Conservation (phyloP, 1,140 invertebrate genomes). For the Micrasema minimum region DNA sequence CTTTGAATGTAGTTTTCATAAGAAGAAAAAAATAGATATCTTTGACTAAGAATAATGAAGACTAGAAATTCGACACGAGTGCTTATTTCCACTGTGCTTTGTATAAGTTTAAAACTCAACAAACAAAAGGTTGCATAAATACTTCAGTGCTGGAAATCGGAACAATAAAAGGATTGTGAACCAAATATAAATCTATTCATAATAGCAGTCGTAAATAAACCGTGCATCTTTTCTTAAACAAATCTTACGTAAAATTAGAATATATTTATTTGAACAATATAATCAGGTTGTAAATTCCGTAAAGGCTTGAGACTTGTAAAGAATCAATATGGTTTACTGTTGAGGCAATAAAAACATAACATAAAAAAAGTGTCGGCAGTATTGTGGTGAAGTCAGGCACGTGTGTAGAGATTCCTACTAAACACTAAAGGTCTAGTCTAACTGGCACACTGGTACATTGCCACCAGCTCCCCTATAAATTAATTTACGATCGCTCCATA, state of each 20-base stretch:
- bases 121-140: constrained; percentile 25
- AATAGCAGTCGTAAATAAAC: constrained; percentile 12
- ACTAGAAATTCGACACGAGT: not conserved
- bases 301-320: constrained; percentile 3
- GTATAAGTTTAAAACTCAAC: constrained; percentile 20
- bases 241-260: constrained; percentile 35
- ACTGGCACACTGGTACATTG: not conserved
- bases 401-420: not conserved
- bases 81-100: constrained; percentile 24
- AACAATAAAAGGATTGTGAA: constrained; percentile 13
- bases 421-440: too few relatives aligned
- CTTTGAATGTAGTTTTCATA: constrained; percentile 10
- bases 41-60: constrained; percentile 12
- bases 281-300: constrained; percentile 8
- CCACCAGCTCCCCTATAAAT: constrained; percentile 12
- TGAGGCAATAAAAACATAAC: constrained; percentile 23
- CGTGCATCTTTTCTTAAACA: constrained; percentile 1
- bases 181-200: not conserved
- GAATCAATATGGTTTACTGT: constrained; percentile 30
- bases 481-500: constrained; percentile 33
- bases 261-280: constrained; percentile 23
- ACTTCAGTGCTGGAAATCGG: constrained; percentile 6
- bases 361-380: constrained; percentile 14
- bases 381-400: constrained; percentile 11
- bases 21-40: constrained; percentile 11